Evolutionary conservation across 1,140 invertebrate genomes (phyloP).

Genomic region (Drosophila tani): DNA sequence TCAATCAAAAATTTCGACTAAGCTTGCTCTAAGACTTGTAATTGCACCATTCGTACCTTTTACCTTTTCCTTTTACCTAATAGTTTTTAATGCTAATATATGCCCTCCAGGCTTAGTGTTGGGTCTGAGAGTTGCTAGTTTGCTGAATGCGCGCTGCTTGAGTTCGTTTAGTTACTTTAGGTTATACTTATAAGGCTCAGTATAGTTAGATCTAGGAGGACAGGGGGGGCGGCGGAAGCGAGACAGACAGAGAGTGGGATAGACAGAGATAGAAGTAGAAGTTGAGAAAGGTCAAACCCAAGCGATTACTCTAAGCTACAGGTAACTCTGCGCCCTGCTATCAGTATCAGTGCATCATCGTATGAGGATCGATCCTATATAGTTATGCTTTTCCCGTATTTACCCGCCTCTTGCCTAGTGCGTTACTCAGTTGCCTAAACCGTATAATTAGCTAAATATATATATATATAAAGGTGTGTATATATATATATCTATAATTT

Average conservation of each 20-base stretch:
- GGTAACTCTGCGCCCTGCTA: constrained; percentile 28
- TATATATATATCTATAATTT: constrained; percentile 16
- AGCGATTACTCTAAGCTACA: constrained; percentile 25
- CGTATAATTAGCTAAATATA: constrained; percentile 22
- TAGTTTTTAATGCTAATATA: constrained; percentile 37
- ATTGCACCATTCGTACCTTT: constrained; percentile 65
- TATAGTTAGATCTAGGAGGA: constrained; percentile 54
- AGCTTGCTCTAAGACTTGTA: constrained; percentile 71
- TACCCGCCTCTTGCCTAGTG: constrained; percentile 26
- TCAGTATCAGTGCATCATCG: constrained; percentile 37
- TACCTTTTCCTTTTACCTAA: constrained; percentile 27
- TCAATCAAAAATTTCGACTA: constrained; percentile 71
- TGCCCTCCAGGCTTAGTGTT: constrained; percentile 17
- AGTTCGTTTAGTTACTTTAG: constrained; percentile 47
- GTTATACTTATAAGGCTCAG: constrained; percentile 75
- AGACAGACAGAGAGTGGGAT: constrained; percentile 19
- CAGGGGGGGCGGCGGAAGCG: constrained; percentile 21
- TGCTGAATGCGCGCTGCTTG: constrained; percentile 36
- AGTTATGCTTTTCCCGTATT: constrained; percentile 16
- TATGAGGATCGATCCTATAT: constrained; percentile 24
- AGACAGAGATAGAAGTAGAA: constrained; percentile 1
- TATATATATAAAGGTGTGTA: constrained; percentile 1
- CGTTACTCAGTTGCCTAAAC: constrained; percentile 40
- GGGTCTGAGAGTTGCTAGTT: constrained; percentile 40
- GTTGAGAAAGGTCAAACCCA: background rate